phyloP scores from a whole-genome alignment of 2,888 invertebrate genomes.

The Sycophila texana region DNA sequence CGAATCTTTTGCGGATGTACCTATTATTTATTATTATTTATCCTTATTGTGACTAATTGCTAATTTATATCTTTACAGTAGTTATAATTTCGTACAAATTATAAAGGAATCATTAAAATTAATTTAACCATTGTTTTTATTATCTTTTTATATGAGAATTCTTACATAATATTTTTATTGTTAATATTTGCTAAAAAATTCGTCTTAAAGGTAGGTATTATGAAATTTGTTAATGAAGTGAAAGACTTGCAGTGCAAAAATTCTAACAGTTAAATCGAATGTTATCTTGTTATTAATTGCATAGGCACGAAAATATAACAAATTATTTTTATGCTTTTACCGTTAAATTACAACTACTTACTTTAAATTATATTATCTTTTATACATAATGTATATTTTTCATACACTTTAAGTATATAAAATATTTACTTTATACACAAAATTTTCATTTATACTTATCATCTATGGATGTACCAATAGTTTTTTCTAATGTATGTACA shows the following conservation, averaged over 20 bases:
- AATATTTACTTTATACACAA: slow-evolving; percentile 47
- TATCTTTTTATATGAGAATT: too few relatives aligned
- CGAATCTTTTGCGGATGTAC: neutral
- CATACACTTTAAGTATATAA: slow-evolving; percentile 43
- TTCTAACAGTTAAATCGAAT: slow-evolving; percentile 36
- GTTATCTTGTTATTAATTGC: slow-evolving; percentile 10
- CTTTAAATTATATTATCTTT: slow-evolving; percentile 20
- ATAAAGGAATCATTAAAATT: neutral
- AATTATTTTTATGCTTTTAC: slow-evolving; percentile 19
- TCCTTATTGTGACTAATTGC: slow-evolving; percentile 19
- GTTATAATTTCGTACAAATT: slow-evolving; percentile 23
- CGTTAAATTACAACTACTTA: slow-evolving; percentile 23
- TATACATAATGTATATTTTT: slow-evolving; percentile 6
- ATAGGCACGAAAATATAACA: slow-evolving; percentile 44
- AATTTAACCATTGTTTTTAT: too few relatives aligned
- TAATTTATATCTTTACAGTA: slow-evolving; percentile 12
- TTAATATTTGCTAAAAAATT: slow-evolving; percentile 31
- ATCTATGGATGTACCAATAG: slow-evolving; percentile 20
- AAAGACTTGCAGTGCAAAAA: slow-evolving; percentile 36
- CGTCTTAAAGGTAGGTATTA: slow-evolving; percentile 1
- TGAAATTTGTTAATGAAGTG: slow-evolving; percentile 22
- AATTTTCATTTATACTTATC: neutral
- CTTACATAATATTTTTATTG: neutral
- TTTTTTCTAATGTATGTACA: slow-evolving; percentile 15
- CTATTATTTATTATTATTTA: neutral